A percentile compares a stretch with the other conserved stretches of the same genome.
Evolutionary conservation across 2,797 vertebrate species (phyloP).

Genomic region (Sarcoramphus papa): DNA sequence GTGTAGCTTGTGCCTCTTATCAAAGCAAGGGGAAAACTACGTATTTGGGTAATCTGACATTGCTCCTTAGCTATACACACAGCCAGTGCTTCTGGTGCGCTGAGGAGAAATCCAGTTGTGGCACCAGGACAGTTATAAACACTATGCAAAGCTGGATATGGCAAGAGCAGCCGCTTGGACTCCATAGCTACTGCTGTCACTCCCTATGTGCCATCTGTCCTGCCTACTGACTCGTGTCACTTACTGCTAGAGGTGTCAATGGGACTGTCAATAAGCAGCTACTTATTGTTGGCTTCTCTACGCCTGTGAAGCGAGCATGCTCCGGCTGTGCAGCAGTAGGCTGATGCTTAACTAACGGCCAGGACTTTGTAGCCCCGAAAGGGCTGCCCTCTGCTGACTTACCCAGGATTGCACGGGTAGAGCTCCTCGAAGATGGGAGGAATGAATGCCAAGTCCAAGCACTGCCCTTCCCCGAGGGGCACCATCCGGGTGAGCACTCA

Average conservation of each 20-base stretch:
- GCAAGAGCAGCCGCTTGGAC: neutral
- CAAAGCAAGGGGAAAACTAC: neutral
- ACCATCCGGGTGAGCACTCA: accelerated
- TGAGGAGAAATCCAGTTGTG: no score
- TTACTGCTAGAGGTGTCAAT: accelerated
- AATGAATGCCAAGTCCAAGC: neutral
- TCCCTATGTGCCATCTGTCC: neutral
- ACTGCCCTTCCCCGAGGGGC: neutral
- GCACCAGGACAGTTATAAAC: neutral
- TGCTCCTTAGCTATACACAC: accelerated
- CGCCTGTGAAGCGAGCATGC: neutral
- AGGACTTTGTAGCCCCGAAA: neutral
- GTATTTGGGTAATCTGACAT: no score
- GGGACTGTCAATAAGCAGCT: neutral
- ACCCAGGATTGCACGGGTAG: neutral
- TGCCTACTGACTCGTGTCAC: neutral
- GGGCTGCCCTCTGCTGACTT: conserved; percentile 1
- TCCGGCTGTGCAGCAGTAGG: neutral
- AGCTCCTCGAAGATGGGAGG: neutral
- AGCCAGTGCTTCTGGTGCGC: neutral
- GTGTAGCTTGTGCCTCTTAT: conserved; percentile 61
- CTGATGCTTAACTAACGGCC: neutral
- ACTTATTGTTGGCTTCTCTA: neutral
- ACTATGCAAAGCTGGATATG: neutral
- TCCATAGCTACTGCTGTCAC: neutral